Evolutionary conservation across 2,888 invertebrate genomes (phyloP), one percentile per base, ranked within the genome.

Genomic region (Acleris laterana): DNA sequence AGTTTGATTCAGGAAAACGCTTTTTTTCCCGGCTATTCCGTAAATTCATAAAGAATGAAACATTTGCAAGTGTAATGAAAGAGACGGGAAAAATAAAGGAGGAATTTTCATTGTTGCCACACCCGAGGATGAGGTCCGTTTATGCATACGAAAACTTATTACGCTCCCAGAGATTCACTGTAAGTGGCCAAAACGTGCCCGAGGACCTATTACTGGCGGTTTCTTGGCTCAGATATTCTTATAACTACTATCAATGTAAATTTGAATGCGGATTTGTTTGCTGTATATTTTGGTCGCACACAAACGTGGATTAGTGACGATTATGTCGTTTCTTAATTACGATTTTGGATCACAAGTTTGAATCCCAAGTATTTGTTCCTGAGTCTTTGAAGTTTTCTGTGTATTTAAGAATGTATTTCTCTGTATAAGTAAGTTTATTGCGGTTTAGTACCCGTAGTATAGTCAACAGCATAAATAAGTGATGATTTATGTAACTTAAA

Each of bases 51-150:
- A 85, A 88, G 84, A 84, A 87, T 84, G 85, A 86, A 82, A 84
- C 82, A 88, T 89, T 90, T 89, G 89, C 89, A 89, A 89, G 87
- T 88, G 81, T 88, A 89, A 90, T 89, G 84, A 84, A 83, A 82
- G 81, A 83, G 82, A 82, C 78, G 79, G 79, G 83, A 82, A 86
- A 86, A 87, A 87, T 86, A 85, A 88, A 82, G 80, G 80, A 82
- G 80, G 81, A 84, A 87, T 81, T 83, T 84, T 81, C 84, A 85
- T 88, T 88, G 87, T 87, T 85, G 84, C 83, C 81, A 82, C 84
- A 83, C 71, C 72, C 76, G 75, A 78, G 83, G 84, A 88, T 83
- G 85, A 86, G 83, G 84, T 82, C 84, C 85, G 87, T 90, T 89
- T 87, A 88, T 89, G 85, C 87, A 87, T 87, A 85, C 87, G 85